Conservation (phyloP, 2,888 invertebrate species). For the Lordiphosa fenestrarum region DNA sequence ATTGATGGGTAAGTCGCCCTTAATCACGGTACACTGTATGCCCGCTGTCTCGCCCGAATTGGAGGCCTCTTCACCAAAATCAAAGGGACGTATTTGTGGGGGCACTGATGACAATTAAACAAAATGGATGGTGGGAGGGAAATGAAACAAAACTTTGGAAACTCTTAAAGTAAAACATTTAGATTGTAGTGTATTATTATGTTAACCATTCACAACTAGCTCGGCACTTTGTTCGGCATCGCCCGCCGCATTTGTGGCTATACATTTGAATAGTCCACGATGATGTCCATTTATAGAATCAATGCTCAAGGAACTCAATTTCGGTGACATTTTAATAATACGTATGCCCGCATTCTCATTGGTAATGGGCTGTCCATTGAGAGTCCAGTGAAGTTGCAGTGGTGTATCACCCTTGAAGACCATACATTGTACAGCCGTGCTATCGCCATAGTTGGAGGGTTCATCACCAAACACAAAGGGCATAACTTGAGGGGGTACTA, state of each 20-base stretch:
- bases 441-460: slow-evolving; percentile 88
- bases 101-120: slow-evolving; percentile 79
- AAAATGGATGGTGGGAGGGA: slow-evolving; percentile 7
- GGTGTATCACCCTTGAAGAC: slow-evolving; percentile 90
- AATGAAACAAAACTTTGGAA: slow-evolving; percentile 13
- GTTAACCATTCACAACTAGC: slow-evolving; percentile 87
- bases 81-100: slow-evolving; percentile 87
- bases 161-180: slow-evolving; percentile 8
- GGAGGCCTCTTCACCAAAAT: slow-evolving; percentile 86
- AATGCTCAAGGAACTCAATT: slow-evolving; percentile 86
- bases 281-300: slow-evolving; percentile 87
- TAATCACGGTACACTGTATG: slow-evolving; percentile 83
- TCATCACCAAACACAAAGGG: slow-evolving; percentile 90
- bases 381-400: slow-evolving; percentile 87
- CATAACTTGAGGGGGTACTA: slow-evolving; percentile 89
- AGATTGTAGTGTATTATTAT: not conserved
- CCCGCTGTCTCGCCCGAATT: slow-evolving; percentile 88
- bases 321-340: slow-evolving; percentile 83
- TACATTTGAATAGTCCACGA: slow-evolving; percentile 88
- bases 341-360: slow-evolving; percentile 82
- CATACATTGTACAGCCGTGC: slow-evolving; percentile 88
- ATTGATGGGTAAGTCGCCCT: slow-evolving; percentile 85
- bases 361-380: slow-evolving; percentile 84
- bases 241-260: slow-evolving; percentile 88
- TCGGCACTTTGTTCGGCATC: slow-evolving; percentile 85